phyloP scores from a whole-genome alignment of 2,797 vertebrate species.

The Columba guinea region DNA sequence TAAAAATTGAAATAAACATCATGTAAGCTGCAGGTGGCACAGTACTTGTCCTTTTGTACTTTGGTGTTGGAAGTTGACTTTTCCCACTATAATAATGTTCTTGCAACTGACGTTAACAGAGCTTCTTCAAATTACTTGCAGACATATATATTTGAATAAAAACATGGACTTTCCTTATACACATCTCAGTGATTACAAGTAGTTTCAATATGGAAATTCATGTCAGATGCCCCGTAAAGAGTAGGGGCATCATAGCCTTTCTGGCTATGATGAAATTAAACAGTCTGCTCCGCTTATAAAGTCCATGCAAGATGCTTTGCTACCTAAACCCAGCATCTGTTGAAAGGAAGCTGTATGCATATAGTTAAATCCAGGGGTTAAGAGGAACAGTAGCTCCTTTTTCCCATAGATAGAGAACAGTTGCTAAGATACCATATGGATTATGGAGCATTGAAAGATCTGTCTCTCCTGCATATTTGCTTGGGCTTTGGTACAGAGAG shows the following conservation, averaged over 20 bases:
- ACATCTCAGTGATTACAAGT: not conserved
- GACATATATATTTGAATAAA: not conserved
- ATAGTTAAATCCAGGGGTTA: constrained; percentile 3
- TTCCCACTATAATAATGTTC: not conserved
- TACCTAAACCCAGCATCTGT: not conserved
- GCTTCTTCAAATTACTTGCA: not conserved
- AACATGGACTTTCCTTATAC: not conserved
- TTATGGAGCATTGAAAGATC: not conserved
- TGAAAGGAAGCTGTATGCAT: not conserved
- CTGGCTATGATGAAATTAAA: not conserved
- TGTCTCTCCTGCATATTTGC: not conserved
- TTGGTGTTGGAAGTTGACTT: not conserved
- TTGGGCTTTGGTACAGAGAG: not conserved
- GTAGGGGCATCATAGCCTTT: not conserved
- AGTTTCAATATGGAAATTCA: not conserved
- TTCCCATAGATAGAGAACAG: not conserved
- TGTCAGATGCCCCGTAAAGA: not conserved
- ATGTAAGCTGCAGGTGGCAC: not conserved
- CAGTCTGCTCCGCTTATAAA: not conserved
- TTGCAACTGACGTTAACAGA: not conserved
- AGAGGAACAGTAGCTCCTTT: not conserved
- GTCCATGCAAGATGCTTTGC: not conserved
- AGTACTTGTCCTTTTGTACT: not conserved
- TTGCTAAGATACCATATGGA: not conserved
- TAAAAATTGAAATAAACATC: not conserved